Percentiles rank a stretch among this genome's conserved stretches.
Conservation (phyloP, 2,888 invertebrate species). For the Drosophila nr. medialis region DNA sequence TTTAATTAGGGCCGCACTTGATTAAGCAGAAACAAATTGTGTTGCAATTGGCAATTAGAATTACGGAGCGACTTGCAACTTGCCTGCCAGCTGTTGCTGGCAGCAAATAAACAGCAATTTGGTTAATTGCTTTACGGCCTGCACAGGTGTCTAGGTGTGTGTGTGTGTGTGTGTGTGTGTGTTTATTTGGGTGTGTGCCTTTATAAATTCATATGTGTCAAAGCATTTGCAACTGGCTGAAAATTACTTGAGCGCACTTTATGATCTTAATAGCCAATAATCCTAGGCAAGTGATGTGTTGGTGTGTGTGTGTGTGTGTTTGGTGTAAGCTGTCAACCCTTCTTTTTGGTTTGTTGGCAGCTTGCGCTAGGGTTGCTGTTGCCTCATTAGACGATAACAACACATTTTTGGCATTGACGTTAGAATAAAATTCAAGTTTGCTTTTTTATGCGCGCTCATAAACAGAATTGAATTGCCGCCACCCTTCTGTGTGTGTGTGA, state of each 20-base stretch:
- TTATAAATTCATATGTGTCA: slow-evolving; percentile 66
- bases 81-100: slow-evolving; percentile 63
- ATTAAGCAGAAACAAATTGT: slow-evolving; percentile 59
- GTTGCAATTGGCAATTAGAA: slow-evolving; percentile 56
- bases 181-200: slow-evolving; percentile 11
- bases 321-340: slow-evolving; percentile 53
- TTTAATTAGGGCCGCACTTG: slow-evolving; percentile 52
- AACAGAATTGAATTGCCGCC: slow-evolving; percentile 80
- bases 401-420: slow-evolving; percentile 56
- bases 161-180: slow-evolving; percentile 21
- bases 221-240: slow-evolving; percentile 56
- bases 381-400: slow-evolving; percentile 70
- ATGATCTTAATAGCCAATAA: slow-evolving; percentile 74
- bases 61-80: slow-evolving; percentile 37
- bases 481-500: slow-evolving; percentile 4
- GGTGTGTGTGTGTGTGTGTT: slow-evolving; percentile 11
- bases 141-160: slow-evolving; percentile 30
- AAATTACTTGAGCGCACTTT: slow-evolving; percentile 66
- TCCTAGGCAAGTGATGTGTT: slow-evolving; percentile 27
- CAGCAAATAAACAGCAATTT: slow-evolving; percentile 70
- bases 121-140: slow-evolving; percentile 70
- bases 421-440: slow-evolving; percentile 81
- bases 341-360: slow-evolving; percentile 18
- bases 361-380: slow-evolving; percentile 23
- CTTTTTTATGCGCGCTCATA: slow-evolving; percentile 82